Evolutionary conservation across 2,888 invertebrate genomes (phyloP).

Genomic region (Leptopilina syphax): DNA sequence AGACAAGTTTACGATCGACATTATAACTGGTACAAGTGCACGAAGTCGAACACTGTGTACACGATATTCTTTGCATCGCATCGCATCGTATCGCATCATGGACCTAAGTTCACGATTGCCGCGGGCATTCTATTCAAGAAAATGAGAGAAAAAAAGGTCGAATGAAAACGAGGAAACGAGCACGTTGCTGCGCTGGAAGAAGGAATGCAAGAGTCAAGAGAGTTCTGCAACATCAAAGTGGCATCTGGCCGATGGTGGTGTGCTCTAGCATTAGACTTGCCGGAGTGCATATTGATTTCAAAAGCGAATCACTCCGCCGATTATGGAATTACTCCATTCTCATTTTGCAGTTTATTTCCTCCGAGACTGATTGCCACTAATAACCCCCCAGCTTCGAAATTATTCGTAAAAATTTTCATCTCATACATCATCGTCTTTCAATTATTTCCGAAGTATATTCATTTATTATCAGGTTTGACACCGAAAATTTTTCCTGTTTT

Average conservation of each 20-base stretch:
- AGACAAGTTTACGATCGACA: constrained; percentile 35
- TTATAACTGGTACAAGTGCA: constrained; percentile 34
- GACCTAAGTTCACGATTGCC: constrained; percentile 29
- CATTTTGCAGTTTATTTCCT: neutral
- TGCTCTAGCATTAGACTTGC: neutral
- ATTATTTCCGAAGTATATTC: too few species aligned
- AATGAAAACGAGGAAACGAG: constrained; percentile 40
- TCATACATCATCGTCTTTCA: too few species aligned
- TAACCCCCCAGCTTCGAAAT: neutral
- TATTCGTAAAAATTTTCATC: too few species aligned
- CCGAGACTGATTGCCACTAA: neutral
- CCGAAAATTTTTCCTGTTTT: too few species aligned
- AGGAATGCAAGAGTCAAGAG: constrained; percentile 3
- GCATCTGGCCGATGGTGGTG: neutral
- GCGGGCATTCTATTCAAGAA: constrained; percentile 25
- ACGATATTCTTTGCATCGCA: constrained; percentile 1
- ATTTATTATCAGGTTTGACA: too few species aligned
- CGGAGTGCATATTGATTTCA: constrained; percentile 35
- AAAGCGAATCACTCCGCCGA: constrained; percentile 15
- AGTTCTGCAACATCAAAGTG: constrained; percentile 34
- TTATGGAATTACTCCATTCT: neutral
- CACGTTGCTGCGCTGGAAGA: constrained; percentile 24
- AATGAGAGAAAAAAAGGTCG: constrained; percentile 4
- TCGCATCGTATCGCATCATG: neutral
- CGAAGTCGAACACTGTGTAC: constrained; percentile 32